Conservation (phyloP, 2,888 invertebrate species). For the Acleris literana region DNA sequence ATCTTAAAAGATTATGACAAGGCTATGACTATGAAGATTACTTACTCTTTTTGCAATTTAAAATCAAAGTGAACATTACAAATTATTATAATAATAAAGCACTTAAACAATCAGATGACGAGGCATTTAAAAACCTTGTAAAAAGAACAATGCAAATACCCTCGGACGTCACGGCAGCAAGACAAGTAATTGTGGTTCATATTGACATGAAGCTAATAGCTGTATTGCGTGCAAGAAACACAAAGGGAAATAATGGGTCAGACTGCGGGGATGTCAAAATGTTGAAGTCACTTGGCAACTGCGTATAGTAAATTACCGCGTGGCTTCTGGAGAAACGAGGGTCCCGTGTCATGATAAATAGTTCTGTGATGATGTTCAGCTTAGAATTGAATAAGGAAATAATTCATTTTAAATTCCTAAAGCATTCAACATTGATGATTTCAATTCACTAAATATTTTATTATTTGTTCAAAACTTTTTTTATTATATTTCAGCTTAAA, state of each 20-base stretch:
- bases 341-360: background rate
- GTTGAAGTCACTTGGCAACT: constrained; percentile 37
- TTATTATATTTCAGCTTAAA: too few relatives aligned
- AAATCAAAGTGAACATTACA: background rate
- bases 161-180: constrained; percentile 35
- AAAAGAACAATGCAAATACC: constrained; percentile 33
- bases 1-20: too few relatives aligned
- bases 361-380: background rate
- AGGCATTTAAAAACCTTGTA: constrained; percentile 19
- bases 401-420: too few relatives aligned
- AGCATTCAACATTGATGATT: too few relatives aligned
- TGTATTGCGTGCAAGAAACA: constrained; percentile 61
- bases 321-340: background rate
- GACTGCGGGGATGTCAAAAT: constrained; percentile 54
- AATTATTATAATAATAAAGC: background rate
- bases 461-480: too few relatives aligned
- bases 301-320: constrained; percentile 17
- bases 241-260: constrained; percentile 57
- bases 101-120: constrained; percentile 15
- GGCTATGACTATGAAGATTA: too few relatives aligned
- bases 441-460: too few relatives aligned
- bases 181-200: constrained; percentile 48
- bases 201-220: constrained; percentile 69
- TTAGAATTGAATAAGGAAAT: background rate
- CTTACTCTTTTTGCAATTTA: background rate